Conservation (phyloP, 2,888 invertebrate species). For the Ectemnius continuus region DNA sequence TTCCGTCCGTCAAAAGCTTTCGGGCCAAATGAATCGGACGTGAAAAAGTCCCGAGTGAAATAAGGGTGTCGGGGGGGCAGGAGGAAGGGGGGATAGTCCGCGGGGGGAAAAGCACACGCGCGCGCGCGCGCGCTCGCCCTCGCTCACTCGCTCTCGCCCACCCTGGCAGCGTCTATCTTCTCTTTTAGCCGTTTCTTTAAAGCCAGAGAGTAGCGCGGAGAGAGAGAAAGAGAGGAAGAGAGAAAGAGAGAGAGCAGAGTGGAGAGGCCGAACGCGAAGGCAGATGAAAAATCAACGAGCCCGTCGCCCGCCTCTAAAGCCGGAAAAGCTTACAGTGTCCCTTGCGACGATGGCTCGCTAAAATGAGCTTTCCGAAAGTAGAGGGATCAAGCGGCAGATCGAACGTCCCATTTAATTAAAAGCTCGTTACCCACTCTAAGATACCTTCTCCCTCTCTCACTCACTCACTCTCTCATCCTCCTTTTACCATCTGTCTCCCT, state of each 20-base stretch:
- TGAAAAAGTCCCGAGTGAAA: constrained; percentile 3
- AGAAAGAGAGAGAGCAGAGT: too few species aligned
- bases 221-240: neutral
- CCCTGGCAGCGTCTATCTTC: neutral
- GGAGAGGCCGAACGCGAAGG: neutral
- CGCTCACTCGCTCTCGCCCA: too few species aligned
- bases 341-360: neutral
- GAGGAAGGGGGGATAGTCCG: neutral
- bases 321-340: neutral
- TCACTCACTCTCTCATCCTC: too few species aligned
- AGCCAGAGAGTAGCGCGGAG: neutral
- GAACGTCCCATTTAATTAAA: neutral
- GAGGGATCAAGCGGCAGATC: neutral
- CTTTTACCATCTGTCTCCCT: too few species aligned
- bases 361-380: constrained; percentile 8
- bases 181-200: neutral
- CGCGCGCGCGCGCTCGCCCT: too few species aligned
- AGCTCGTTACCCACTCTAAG: neutral
- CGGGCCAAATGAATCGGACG: constrained; percentile 5
- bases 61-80: neutral
- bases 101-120: neutral
- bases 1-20: constrained; percentile 3
- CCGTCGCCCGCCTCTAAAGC: neutral
- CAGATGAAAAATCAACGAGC: constrained; percentile 7
- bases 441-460: too few species aligned